These are phyloP conservation scores for Drosophila recens DNA, from an alignment of 2,888 invertebrate genomes.

Conservation along the genomic window DNA sequence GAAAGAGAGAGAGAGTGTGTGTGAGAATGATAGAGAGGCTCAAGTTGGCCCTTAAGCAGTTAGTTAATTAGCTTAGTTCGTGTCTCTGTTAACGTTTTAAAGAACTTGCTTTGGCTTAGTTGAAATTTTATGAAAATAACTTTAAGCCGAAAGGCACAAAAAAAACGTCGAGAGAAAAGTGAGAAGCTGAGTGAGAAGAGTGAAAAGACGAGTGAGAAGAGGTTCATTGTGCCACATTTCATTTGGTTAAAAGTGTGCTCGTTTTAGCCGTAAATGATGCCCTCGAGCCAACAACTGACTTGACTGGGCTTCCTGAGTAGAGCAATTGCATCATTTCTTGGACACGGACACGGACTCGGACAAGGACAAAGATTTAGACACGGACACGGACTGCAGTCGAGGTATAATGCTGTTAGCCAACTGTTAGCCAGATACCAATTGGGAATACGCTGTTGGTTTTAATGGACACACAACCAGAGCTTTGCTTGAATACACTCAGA, in stretches of 20 bases:
- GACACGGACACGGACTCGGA: conserved; percentile 6
- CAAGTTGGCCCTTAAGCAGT: conserved; percentile 42
- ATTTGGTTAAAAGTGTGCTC: conserved; percentile 68
- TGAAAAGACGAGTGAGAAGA: neutral
- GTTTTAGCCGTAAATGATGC: conserved; percentile 59
- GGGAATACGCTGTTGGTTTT: conserved; percentile 51
- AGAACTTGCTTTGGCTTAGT: conserved; percentile 14
- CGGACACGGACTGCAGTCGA: conserved; percentile 1
- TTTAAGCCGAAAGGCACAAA: conserved; percentile 29
- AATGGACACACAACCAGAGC: conserved; percentile 10
- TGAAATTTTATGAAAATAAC: conserved; percentile 34
- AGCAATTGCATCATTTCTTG: conserved; percentile 60
- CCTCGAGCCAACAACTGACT: conserved; percentile 57
- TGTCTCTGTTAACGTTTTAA: conserved; percentile 22
- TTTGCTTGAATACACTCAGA: neutral
- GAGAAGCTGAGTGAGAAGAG: neutral
- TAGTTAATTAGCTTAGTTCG: conserved; percentile 53
- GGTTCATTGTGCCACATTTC: conserved; percentile 74
- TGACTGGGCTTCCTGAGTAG: neutral
- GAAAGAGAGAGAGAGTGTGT: no score
- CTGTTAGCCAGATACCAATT: conserved; percentile 34
- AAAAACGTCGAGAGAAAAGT: neutral
- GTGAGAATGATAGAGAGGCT: conserved; percentile 1
- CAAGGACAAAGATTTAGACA: conserved; percentile 1
- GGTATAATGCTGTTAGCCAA: conserved; percentile 66